A percentile compares a stretch with the other conserved stretches of the same genome.
phyloP scores from a whole-genome alignment of 2,888 invertebrate species.

The Molorchus minor region DNA sequence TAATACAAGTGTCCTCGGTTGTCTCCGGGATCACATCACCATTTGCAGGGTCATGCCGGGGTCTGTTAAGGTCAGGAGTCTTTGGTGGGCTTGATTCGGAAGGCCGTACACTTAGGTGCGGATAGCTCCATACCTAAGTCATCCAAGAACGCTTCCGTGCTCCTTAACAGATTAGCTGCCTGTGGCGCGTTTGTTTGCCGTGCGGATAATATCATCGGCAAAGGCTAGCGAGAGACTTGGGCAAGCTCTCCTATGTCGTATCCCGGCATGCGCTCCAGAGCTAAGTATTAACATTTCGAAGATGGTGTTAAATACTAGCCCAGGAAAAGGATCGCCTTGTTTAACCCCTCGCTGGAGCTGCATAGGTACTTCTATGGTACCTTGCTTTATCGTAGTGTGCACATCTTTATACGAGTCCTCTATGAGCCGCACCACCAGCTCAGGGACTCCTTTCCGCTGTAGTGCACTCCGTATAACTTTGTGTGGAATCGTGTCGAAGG shows the following conservation, averaged over 20 bases:
- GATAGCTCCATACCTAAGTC: constrained; percentile 46
- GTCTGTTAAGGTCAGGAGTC: constrained; percentile 50
- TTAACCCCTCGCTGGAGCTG: constrained; percentile 56
- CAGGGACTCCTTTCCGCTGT: constrained; percentile 52
- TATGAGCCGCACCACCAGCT: constrained; percentile 45
- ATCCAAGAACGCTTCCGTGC: constrained; percentile 42
- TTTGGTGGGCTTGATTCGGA: constrained; percentile 39
- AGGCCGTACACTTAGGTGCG: constrained; percentile 32
- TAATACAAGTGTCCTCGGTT: no score
- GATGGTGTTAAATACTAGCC: constrained; percentile 56
- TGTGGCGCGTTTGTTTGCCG: constrained; percentile 48
- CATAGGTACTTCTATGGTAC: constrained; percentile 30
- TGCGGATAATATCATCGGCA: constrained; percentile 57
- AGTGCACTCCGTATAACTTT: constrained; percentile 48
- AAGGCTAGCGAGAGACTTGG: constrained; percentile 53
- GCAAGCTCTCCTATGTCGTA: constrained; percentile 26
- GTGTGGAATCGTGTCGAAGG: constrained; percentile 57
- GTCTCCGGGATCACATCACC: no score
- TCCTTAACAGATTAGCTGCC: constrained; percentile 46
- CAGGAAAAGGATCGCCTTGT: constrained; percentile 55
- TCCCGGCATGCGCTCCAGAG: constrained; percentile 45
- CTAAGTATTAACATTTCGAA: constrained; percentile 46
- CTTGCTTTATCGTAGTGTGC: constrained; percentile 45
- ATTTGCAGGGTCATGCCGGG: constrained; percentile 39
- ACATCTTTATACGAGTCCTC: constrained; percentile 53